phyloP scores from a whole-genome alignment of 2,888 invertebrate genomes.

The Mythimna pallens region DNA sequence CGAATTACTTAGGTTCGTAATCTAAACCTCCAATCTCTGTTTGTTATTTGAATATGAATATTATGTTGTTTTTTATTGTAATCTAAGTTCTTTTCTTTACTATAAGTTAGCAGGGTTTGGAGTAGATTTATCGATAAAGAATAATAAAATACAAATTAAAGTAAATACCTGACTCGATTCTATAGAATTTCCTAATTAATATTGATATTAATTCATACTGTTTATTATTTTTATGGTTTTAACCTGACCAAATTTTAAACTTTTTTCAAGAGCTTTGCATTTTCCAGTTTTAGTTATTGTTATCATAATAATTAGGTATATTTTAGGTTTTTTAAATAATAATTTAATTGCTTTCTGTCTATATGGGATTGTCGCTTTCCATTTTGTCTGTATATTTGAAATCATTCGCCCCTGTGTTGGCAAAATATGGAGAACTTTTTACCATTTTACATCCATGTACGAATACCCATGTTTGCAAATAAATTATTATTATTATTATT shows the following conservation, averaged over 20 bases:
- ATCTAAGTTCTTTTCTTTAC: conserved; percentile 8
- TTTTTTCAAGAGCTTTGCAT: conserved; percentile 31
- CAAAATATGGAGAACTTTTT: no score
- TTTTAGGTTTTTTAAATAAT: conserved; percentile 5
- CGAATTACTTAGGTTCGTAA: conserved; percentile 12
- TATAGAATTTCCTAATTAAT: neutral
- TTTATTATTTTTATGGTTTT: conserved; percentile 2
- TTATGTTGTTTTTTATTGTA: conserved; percentile 29
- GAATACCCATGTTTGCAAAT: no score
- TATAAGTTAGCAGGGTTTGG: conserved; percentile 12
- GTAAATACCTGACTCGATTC: neutral
- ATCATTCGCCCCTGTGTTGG: no score
- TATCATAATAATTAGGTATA: conserved; percentile 13
- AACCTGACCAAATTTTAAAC: neutral
- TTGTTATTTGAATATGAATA: conserved; percentile 15
- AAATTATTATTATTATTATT: no score
- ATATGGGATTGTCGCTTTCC: conserved; percentile 4
- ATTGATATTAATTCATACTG: neutral
- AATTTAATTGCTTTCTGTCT: conserved; percentile 10
- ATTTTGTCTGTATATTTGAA: conserved; percentile 30
- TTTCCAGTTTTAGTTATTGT: conserved; percentile 21
- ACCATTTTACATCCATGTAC: no score
- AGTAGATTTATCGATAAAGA: neutral
- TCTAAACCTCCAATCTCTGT: conserved; percentile 5
- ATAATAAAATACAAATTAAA: neutral